Percentiles rank a stretch among this genome's conserved stretches.
Conservation (phyloP, 1,140 invertebrate genomes). For the Ptiloglossa arizonensis region DNA sequence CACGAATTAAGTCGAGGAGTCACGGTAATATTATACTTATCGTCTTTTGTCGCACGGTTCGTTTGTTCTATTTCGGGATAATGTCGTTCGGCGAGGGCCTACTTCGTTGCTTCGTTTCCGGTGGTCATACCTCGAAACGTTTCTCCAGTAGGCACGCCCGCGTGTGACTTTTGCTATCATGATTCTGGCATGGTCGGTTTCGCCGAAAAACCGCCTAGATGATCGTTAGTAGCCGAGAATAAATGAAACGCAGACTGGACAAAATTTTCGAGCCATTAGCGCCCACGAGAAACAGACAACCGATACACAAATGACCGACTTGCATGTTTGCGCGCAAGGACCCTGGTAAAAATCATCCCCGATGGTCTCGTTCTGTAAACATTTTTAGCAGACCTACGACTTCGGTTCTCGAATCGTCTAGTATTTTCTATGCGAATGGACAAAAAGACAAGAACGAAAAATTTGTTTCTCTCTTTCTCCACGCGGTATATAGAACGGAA, state of each 20-base stretch:
- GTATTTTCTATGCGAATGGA: constrained; percentile 19
- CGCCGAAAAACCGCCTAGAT: constrained; percentile 50
- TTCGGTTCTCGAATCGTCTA: neutral
- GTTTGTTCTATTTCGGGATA: constrained; percentile 5
- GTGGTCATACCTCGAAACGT: neutral
- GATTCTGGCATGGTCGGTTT: constrained; percentile 45
- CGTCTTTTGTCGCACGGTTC: constrained; percentile 15
- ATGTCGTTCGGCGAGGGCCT: constrained; percentile 1
- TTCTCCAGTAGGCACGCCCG: constrained; percentile 5
- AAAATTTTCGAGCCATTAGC: constrained; percentile 41
- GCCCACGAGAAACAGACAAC: neutral
- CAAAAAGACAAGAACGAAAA: neutral
- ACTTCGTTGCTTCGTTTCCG: constrained; percentile 1
- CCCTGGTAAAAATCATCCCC: constrained; percentile 29
- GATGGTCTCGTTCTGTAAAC: constrained; percentile 46
- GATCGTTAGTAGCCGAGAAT: constrained; percentile 51
- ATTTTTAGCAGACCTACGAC: constrained; percentile 46
- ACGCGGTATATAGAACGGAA: neutral
- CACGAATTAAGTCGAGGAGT: constrained; percentile 4
- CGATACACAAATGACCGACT: constrained; percentile 37
- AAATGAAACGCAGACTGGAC: constrained; percentile 19
- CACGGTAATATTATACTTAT: neutral
- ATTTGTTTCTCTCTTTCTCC: constrained; percentile 14
- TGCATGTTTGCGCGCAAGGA: neutral
- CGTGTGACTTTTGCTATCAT: constrained; percentile 62